These are phyloP conservation scores for Spilarctia lutea DNA, from an alignment of 2,888 invertebrate species.

Conservation along the genomic window DNA sequence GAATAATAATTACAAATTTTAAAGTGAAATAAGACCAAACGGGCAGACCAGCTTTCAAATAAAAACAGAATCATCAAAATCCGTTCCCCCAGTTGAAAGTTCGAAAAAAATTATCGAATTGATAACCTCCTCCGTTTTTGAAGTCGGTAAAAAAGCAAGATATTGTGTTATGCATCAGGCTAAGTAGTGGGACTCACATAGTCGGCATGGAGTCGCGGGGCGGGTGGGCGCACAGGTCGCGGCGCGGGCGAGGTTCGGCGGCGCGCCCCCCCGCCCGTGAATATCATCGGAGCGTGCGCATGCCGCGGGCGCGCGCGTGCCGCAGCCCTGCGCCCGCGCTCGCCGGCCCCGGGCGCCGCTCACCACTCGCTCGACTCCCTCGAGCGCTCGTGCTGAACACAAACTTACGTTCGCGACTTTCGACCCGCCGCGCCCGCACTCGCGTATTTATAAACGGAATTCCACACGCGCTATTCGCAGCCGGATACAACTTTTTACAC, in stretches of 20 bases:
- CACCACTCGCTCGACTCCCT: slow-evolving; percentile 38
- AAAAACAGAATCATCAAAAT: too few relatives aligned
- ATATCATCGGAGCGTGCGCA: slow-evolving; percentile 82
- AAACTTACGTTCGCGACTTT: slow-evolving; percentile 15
- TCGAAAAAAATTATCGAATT: too few relatives aligned
- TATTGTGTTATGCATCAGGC: slow-evolving; percentile 20
- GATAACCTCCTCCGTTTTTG: too few relatives aligned
- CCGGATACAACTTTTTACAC: slow-evolving; percentile 86
- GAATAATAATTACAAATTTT: too few relatives aligned
- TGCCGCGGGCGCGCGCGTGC: slow-evolving; percentile 56
- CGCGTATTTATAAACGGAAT: slow-evolving; percentile 85
- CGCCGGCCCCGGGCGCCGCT: slow-evolving; percentile 58
- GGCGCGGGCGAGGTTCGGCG: slow-evolving; percentile 81
- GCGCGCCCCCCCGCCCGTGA: slow-evolving; percentile 85
- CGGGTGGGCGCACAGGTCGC: slow-evolving; percentile 66
- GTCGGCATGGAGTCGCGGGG: slow-evolving; percentile 69
- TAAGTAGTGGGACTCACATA: slow-evolving; percentile 65
- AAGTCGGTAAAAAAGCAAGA: too few relatives aligned
- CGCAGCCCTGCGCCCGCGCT: slow-evolving; percentile 56
- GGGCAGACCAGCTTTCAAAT: too few relatives aligned
- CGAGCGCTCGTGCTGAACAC: slow-evolving; percentile 33
- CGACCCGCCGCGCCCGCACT: slow-evolving; percentile 57
- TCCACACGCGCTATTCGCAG: slow-evolving; percentile 79
- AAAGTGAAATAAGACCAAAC: too few relatives aligned
- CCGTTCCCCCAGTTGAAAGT: too few relatives aligned